phyloP scores from a whole-genome alignment of 2,797 vertebrate species.

The Neostethus bicornis region DNA sequence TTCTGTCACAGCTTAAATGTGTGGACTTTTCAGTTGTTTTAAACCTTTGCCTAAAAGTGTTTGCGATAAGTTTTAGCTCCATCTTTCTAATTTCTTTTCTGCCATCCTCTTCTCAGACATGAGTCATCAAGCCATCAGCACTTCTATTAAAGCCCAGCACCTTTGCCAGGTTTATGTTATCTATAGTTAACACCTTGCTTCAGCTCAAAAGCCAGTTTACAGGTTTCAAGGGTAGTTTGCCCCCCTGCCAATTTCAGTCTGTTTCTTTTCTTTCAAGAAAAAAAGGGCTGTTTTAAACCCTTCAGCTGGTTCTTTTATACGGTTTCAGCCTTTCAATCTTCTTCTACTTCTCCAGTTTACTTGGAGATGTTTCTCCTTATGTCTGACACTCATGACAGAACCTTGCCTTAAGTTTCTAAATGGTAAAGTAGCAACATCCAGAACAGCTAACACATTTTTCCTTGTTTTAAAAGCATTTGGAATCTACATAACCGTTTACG shows the following conservation, averaged over 20 bases:
- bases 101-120: not conserved
- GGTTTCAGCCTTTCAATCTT: not conserved
- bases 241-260: not conserved
- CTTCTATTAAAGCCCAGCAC: not conserved
- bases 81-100: too few relatives aligned
- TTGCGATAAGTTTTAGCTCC: too few relatives aligned
- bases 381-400: too few relatives aligned
- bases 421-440: too few relatives aligned
- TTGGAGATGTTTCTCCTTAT: too few relatives aligned
- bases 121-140: not conserved
- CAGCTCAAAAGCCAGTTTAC: not conserved
- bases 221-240: not conserved
- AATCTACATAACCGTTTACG: too few relatives aligned
- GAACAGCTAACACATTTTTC: not conserved
- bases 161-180: not conserved
- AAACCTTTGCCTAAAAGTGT: too few relatives aligned
- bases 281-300: not conserved
- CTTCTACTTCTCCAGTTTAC: too few relatives aligned
- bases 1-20: too few relatives aligned
- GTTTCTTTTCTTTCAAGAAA: not conserved
- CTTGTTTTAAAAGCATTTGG: not conserved
- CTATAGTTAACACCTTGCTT: not conserved
- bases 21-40: too few relatives aligned
- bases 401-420: too few relatives aligned
- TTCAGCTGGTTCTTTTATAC: not conserved